A percentile compares a stretch with the other conserved stretches of the same genome.
Conservation (phyloP, 2,797 vertebrate genomes). For the Mallotus villosus region DNA sequence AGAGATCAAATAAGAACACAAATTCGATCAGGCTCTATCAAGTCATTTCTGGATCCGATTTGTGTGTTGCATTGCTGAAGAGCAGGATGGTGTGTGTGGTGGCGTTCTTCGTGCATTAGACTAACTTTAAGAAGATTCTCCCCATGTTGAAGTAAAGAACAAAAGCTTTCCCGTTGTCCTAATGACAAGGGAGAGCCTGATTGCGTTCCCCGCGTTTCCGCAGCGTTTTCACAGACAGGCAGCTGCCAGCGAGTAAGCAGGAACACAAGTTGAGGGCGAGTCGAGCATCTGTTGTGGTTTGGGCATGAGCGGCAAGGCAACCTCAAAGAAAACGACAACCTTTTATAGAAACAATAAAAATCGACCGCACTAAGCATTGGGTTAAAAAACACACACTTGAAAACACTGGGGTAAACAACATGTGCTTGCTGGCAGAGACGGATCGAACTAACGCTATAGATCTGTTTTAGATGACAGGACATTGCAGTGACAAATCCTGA, state of each 20-base stretch:
- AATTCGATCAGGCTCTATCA: background rate
- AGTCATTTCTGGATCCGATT: background rate
- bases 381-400: slow-evolving; percentile 45
- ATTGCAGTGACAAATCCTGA: slow-evolving; percentile 39
- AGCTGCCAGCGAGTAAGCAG: slow-evolving; percentile 86
- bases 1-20: background rate
- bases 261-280: slow-evolving; percentile 83
- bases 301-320: slow-evolving; percentile 72
- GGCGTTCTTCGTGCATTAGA: no score
- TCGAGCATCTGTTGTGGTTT: slow-evolving; percentile 87
- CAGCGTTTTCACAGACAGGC: slow-evolving; percentile 59
- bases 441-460: no score
- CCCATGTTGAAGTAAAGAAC: slow-evolving; percentile 48
- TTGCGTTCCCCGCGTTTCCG: slow-evolving; percentile 72
- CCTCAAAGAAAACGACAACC: slow-evolving; percentile 88
- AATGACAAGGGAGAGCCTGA: slow-evolving; percentile 74
- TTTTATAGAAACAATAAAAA: slow-evolving; percentile 90
- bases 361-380: slow-evolving; percentile 77
- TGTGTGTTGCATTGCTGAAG: background rate
- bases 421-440: slow-evolving; percentile 74
- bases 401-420: slow-evolving; percentile 85
- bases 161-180: slow-evolving; percentile 59
- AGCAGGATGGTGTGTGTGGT: background rate
- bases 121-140: slow-evolving; percentile 16
- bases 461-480: slow-evolving; percentile 37